Base-by-base conservation (phyloP, 2,888 invertebrate species). In the Bugulina stolonifera region DNA sequence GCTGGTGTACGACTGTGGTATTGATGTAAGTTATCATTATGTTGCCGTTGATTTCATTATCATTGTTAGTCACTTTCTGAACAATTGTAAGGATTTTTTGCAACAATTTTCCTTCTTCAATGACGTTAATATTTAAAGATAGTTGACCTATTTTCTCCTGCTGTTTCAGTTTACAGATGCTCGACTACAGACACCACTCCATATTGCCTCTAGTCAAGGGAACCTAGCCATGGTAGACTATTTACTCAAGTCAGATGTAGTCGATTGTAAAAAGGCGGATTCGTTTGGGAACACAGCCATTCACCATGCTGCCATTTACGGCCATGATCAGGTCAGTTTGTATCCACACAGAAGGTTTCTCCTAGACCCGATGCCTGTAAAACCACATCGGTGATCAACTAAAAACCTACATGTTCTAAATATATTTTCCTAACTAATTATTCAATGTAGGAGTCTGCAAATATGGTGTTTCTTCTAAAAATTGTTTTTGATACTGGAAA, bases 151-250 rank as follows among this genome's bases (percentile, higher is more conserved):
- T n/a, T n/a, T n/a, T n/a, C n/a, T n/a, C n/a, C n/a, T n/a, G n/a
- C n/a, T 43, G 43, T 27, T 27, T 2, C 23, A 70, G 70, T 14
- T 54, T 70, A 32, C 18, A 43, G 70, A 70, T 70, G 52, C 2
- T 5, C 43, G 70, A 35, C 71, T 76, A 18, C 78, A 79, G 73
- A 76, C 78, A 18, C 80, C 81, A 10, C 75, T 82, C 22, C 82
- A 82, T 74, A 74, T 80, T 73, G 77, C 76, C 18, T 79, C 79
- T 73, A 72, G 74, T 1, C 77, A 77, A 74, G 83, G 82, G 27
- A 81, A 83, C 75, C 70, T 79, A 18, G 81, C 82, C 29, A 77
- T 80, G 18, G 78, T 82, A 72, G 77, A 77, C 71, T 82, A 79
- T 73, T 76, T 81, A 1, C 71, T 79, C 25, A 76, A 75, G 69